These are phyloP conservation scores for Sarcophaga rosellei DNA, from an alignment of 2,888 invertebrate species.

Conservation along the genomic window DNA sequence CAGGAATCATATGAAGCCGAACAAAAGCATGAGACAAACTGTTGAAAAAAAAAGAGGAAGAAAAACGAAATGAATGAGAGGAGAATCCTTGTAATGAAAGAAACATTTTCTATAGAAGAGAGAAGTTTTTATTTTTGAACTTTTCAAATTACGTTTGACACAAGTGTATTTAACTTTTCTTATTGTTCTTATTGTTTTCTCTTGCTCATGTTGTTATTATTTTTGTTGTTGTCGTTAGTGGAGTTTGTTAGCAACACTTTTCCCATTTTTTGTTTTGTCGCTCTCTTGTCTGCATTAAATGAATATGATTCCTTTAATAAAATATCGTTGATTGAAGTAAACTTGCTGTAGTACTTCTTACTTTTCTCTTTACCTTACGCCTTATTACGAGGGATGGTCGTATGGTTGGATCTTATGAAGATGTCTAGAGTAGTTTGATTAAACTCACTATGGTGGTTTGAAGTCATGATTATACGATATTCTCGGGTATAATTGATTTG, in stretches of 20 bases:
- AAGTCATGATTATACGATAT: no score
- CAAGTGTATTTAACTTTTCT: constrained; percentile 40
- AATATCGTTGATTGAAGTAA: not conserved
- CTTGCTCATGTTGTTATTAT: not conserved
- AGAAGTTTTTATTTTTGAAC: constrained; percentile 11
- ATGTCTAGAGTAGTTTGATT: no score
- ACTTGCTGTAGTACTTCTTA: not conserved
- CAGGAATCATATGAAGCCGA: no score
- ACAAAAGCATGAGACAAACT: no score
- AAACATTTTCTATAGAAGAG: not conserved
- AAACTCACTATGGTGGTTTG: no score
- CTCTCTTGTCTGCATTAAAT: not conserved
- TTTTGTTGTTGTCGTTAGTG: not conserved
- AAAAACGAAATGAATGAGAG: not conserved
- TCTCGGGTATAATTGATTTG: no score
- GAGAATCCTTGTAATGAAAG: not conserved
- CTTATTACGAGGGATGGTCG: no score
- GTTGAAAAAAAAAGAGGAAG: no score
- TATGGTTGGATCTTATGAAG: no score
- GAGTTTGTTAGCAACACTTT: not conserved
- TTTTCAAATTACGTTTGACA: constrained; percentile 50
- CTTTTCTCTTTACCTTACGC: no score
- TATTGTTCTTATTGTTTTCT: not conserved
- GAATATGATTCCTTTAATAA: not conserved
- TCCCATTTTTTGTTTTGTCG: not conserved